phyloP scores from a whole-genome alignment of 2,113 vertebrate genomes.

The Planiliza haematocheilus region DNA sequence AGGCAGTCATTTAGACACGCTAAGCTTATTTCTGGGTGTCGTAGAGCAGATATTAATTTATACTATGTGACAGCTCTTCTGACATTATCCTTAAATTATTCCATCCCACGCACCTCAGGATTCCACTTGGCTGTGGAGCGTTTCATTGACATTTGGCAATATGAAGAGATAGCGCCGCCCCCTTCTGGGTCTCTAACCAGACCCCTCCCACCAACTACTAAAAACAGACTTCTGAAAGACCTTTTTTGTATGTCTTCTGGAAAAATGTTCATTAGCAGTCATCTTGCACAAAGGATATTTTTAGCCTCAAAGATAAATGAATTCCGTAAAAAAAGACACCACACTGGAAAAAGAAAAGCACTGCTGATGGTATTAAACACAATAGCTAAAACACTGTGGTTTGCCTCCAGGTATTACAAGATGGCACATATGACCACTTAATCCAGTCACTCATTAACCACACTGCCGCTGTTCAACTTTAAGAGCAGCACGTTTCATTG shows the following conservation, averaged over 20 bases:
- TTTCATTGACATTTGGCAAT: constrained; percentile 71
- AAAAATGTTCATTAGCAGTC: background rate
- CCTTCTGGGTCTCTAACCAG: constrained; percentile 32
- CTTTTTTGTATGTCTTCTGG: background rate
- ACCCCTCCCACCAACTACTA: constrained; percentile 41
- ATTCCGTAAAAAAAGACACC: too few relatives aligned
- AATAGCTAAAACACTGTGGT: constrained; percentile 8
- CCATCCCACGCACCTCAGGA: constrained; percentile 31
- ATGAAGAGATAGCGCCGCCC: constrained; percentile 63
- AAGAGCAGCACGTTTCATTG: constrained; percentile 12
- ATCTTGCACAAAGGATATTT: background rate
- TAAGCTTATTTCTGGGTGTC: background rate
- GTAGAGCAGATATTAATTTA: constrained; percentile 10
- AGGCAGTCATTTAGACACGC: background rate
- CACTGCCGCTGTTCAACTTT: constrained; percentile 6
- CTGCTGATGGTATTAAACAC: constrained; percentile 5
- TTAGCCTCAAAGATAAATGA: background rate
- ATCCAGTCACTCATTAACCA: constrained; percentile 56
- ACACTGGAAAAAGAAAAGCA: too few relatives aligned
- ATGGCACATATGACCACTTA: constrained; percentile 49
- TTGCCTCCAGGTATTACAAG: constrained; percentile 26
- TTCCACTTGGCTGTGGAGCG: constrained; percentile 24
- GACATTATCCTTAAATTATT: constrained; percentile 23
- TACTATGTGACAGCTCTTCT: background rate
- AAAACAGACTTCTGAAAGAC: constrained; percentile 10